phyloP scores from a whole-genome alignment of 2,888 invertebrate genomes.

The Clistopyga incitator region DNA sequence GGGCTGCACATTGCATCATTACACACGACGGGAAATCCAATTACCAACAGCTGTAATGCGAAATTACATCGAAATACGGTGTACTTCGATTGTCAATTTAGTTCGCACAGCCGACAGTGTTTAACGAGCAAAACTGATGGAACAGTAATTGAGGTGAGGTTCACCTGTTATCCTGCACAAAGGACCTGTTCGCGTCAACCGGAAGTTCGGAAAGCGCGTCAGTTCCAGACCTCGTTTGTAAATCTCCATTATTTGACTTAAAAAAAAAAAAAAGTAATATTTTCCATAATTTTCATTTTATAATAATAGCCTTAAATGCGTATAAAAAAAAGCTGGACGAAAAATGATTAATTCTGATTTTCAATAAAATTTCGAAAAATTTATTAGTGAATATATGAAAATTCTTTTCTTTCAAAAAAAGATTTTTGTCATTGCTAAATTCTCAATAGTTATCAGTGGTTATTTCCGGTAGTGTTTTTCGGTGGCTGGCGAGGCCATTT shows the following conservation, averaged over 20 bases:
- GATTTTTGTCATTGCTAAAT: too few species aligned
- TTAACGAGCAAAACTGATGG: conserved; percentile 55
- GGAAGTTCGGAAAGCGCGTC: neutral
- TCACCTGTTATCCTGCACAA: conserved; percentile 42
- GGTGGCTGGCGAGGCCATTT: neutral
- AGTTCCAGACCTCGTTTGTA: neutral
- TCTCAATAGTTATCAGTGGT: too few species aligned
- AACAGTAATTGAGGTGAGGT: conserved; percentile 26
- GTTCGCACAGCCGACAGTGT: conserved; percentile 62
- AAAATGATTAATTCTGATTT: too few species aligned
- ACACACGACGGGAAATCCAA: conserved; percentile 70
- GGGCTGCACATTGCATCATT: conserved; percentile 62
- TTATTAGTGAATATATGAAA: too few species aligned
- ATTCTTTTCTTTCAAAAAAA: too few species aligned
- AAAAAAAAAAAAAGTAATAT: too few species aligned
- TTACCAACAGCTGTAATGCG: conserved; percentile 72
- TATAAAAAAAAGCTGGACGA: too few species aligned
- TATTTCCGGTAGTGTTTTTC: too few species aligned
- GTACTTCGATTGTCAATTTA: conserved; percentile 70
- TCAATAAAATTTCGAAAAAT: too few species aligned
- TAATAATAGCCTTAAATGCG: too few species aligned
- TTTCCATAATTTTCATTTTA: too few species aligned
- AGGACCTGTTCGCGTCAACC: neutral
- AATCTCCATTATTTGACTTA: too few species aligned
- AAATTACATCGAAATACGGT: conserved; percentile 68